phyloP scores from a whole-genome alignment of 2,797 vertebrate species.

The Smutsia temminckii region DNA sequence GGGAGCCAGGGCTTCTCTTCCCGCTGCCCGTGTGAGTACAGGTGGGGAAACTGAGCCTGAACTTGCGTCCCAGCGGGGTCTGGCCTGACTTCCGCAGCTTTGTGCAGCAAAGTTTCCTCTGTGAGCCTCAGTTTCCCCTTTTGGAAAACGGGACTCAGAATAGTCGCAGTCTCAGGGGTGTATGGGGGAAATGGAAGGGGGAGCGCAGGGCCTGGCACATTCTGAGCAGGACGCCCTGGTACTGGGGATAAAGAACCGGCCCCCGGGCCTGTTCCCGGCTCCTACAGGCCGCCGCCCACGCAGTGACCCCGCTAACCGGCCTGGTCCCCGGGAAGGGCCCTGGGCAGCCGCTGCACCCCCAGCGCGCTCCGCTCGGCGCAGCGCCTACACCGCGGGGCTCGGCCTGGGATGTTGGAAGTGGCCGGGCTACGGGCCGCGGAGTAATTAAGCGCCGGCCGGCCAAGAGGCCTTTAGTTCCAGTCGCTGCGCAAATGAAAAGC shows the following conservation, averaged over 20 bases:
- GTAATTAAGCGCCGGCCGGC: constrained; percentile 92
- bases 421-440: accelerated
- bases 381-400: background rate
- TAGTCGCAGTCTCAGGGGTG: accelerated
- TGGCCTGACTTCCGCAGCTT: accelerated
- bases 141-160: background rate
- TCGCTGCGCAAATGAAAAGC: constrained; percentile 97
- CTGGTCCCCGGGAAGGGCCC: no score
- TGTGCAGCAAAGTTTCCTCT: accelerated
- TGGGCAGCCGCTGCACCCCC: background rate
- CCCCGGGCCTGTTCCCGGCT: accelerated
- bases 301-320: accelerated
- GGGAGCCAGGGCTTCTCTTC: accelerated
- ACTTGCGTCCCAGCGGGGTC: accelerated
- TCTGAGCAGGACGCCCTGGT: accelerated
- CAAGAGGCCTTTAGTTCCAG: constrained; percentile 95
- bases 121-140: background rate
- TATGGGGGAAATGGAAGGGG: no score
- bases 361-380: accelerated
- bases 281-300: background rate
- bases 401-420: background rate
- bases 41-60: background rate
- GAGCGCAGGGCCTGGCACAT: background rate
- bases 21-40: accelerated
- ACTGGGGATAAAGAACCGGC: background rate